phyloP scores from a whole-genome alignment of 2,888 invertebrate genomes.

The Neuroscelio doddi region DNA sequence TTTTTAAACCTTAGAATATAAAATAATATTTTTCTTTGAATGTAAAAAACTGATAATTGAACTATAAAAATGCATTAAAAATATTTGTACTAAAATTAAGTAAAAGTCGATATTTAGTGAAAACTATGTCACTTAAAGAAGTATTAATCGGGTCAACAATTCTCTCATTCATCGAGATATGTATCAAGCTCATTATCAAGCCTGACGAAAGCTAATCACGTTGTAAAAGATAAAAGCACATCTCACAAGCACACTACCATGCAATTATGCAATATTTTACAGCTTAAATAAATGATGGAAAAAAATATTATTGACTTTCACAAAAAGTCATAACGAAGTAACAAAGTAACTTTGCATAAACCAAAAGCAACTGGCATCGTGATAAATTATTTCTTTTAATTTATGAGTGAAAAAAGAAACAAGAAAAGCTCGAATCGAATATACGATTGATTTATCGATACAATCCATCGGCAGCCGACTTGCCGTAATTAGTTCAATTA shows the following conservation, averaged over 20 bases:
- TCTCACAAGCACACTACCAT: not conserved
- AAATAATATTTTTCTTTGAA: too few species aligned
- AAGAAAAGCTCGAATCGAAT: conserved; percentile 28
- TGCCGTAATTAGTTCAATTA: conserved; percentile 47
- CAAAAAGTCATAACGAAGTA: too few species aligned
- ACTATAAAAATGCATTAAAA: too few species aligned
- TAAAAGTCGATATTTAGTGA: not conserved
- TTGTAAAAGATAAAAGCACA: not conserved
- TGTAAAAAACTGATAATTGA: too few species aligned
- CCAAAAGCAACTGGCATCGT: conserved; percentile 23
- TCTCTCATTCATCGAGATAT: conserved; percentile 18
- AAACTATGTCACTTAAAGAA: not conserved
- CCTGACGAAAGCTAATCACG: conserved; percentile 16
- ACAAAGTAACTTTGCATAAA: not conserved
- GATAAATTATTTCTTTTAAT: conserved; percentile 46
- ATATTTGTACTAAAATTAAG: too few species aligned
- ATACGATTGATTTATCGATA: conserved; percentile 48
- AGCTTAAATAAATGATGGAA: not conserved
- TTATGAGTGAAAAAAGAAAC: conserved; percentile 34
- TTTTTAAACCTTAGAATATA: too few species aligned
- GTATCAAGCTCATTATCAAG: conserved; percentile 28
- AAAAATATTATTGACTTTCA: too few species aligned
- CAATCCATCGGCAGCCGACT: conserved; percentile 43
- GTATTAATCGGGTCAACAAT: not conserved
- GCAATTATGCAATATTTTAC: not conserved